These are phyloP conservation scores for Tipula unca DNA, from an alignment of 2,888 invertebrate genomes.

Conservation along the genomic window DNA sequence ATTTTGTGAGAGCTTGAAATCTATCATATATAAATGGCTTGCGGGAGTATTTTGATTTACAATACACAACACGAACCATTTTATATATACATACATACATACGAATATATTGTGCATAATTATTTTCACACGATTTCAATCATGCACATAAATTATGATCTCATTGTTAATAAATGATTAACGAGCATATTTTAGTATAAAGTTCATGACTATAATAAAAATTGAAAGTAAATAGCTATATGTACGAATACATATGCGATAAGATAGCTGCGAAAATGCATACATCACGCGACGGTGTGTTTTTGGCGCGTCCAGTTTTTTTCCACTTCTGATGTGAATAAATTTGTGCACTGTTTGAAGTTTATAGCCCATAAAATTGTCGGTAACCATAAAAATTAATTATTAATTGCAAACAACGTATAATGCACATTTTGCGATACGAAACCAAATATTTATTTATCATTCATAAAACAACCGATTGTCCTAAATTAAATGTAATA, in stretches of 20 bases:
- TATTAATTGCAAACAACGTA: too few species aligned
- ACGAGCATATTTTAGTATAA: background rate
- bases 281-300: too few species aligned
- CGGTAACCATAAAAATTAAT: too few species aligned
- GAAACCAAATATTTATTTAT: background rate
- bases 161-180: constrained; percentile 1
- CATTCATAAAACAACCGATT: background rate
- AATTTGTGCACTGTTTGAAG: too few species aligned
- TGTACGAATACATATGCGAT: background rate
- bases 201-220: background rate
- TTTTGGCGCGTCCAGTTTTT: too few species aligned
- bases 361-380: too few species aligned
- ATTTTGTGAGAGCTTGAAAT: background rate
- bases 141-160: background rate
- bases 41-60: background rate
- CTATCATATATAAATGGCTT: background rate
- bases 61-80: background rate
- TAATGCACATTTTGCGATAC: too few species aligned
- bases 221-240: background rate
- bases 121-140: constrained; percentile 14
- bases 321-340: too few species aligned
- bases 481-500: background rate
- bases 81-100: background rate
- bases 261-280: background rate
- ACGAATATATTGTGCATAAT: too few species aligned